A percentile compares a stretch with the other conserved stretches of the same genome.
These are phyloP conservation scores for Brachymystax lenok DNA, from an alignment of 2,797 vertebrate species.

Conservation along the genomic window DNA sequence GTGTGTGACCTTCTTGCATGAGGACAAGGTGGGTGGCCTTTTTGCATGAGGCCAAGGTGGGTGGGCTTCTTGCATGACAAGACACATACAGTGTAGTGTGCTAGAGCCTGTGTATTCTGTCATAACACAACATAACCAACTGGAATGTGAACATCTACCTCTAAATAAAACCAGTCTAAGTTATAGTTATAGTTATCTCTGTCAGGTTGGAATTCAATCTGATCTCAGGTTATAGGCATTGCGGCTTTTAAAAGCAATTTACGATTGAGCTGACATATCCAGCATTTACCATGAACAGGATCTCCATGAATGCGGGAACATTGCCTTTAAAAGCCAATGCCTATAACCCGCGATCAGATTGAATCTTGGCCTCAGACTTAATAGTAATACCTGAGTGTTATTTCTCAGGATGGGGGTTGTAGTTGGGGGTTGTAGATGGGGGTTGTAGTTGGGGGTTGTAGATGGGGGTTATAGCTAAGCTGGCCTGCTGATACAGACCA, in stretches of 20 bases:
- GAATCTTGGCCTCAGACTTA: constrained; percentile 20
- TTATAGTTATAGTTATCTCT: neutral
- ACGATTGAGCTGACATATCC: neutral
- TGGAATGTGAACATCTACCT: constrained; percentile 63
- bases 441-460: too few species aligned
- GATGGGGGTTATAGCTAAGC: too few species aligned
- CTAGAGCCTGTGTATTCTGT: constrained; percentile 65
- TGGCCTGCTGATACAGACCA: too few species aligned
- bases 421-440: constrained; percentile 47
- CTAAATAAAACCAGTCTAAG: constrained; percentile 53
- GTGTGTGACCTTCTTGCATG: too few species aligned
- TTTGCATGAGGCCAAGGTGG: too few species aligned
- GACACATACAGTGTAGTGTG: constrained; percentile 57
- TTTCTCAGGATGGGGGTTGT: constrained; percentile 40
- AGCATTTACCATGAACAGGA: neutral
- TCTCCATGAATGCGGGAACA: neutral
- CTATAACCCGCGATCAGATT: neutral
- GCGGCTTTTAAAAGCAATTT: neutral
- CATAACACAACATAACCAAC: constrained; percentile 31
- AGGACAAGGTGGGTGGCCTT: too few species aligned
- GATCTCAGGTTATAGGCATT: neutral
- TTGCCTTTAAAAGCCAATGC: neutral
- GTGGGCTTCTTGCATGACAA: constrained; percentile 74
- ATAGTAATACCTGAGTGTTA: constrained; percentile 68
- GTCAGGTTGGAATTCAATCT: neutral